phyloP scores from a whole-genome alignment of 2,888 invertebrate genomes.

The Muscina levida region DNA sequence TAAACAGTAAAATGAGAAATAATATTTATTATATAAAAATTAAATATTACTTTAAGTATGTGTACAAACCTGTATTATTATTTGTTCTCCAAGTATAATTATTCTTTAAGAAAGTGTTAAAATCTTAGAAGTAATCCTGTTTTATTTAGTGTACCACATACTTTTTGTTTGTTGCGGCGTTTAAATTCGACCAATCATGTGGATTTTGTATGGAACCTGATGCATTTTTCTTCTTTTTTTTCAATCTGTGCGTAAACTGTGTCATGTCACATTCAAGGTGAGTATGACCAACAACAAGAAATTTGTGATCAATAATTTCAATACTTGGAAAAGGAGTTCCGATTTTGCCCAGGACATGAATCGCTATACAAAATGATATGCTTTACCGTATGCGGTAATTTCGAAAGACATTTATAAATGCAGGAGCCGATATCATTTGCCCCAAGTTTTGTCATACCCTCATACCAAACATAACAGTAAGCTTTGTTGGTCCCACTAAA shows the following conservation, averaged over 20 bases:
- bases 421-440: no score
- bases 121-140: constrained; percentile 56
- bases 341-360: constrained; percentile 51
- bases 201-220: constrained; percentile 52
- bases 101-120: constrained; percentile 50
- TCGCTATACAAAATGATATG: constrained; percentile 44
- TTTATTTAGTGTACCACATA: constrained; percentile 53
- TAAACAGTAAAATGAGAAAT: no score
- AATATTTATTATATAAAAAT: no score
- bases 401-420: no score
- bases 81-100: constrained; percentile 56
- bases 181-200: constrained; percentile 60
- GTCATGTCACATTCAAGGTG: constrained; percentile 63
- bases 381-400: constrained; percentile 37
- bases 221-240: constrained; percentile 59
- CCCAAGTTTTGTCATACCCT: no score
- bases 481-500: no score
- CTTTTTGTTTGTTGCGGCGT: constrained; percentile 54
- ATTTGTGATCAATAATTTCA: constrained; percentile 62
- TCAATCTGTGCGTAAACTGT: constrained; percentile 59
- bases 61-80: no score
- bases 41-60: no score
- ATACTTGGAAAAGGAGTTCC: constrained; percentile 48
- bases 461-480: no score
- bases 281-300: constrained; percentile 60